These are phyloP conservation scores for Nothobranchius kuhntae DNA, from an alignment of 2,113 vertebrate genomes.

Conservation along the genomic window DNA sequence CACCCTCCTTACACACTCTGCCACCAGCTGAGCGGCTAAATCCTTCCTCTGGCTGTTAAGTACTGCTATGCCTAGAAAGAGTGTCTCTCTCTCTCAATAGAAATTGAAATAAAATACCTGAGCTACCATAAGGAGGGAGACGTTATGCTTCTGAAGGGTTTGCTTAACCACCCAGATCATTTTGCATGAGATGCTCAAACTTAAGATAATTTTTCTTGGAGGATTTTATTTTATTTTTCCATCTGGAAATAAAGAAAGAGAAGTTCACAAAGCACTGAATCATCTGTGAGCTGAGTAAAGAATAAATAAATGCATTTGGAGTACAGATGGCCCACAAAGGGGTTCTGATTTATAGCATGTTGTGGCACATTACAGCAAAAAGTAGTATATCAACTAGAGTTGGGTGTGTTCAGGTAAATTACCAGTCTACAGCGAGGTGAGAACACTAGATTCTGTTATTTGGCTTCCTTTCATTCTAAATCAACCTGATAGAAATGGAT, in stretches of 20 bases:
- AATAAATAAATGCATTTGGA: constrained; percentile 65
- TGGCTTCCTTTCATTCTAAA: constrained; percentile 54
- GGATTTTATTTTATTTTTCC: constrained; percentile 25
- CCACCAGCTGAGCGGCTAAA: constrained; percentile 58
- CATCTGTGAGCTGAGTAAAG: constrained; percentile 40
- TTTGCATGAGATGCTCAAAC: constrained; percentile 41
- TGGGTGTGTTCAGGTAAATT: constrained; percentile 62
- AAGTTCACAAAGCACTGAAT: constrained; percentile 53
- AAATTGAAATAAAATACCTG: constrained; percentile 37
- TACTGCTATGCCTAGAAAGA: constrained; percentile 44
- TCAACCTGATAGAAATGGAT: constrained; percentile 62
- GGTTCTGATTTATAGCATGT: constrained; percentile 75
- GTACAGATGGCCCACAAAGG: constrained; percentile 66
- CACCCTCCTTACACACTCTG: constrained; percentile 4
- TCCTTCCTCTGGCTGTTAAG: constrained; percentile 45
- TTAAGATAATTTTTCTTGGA: constrained; percentile 44
- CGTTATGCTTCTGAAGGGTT: constrained; percentile 21
- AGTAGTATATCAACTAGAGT: constrained; percentile 70
- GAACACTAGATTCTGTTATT: constrained; percentile 50
- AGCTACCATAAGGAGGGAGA: constrained; percentile 26
- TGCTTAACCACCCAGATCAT: constrained; percentile 40
- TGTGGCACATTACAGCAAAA: constrained; percentile 61
- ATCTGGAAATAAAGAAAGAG: constrained; percentile 21
- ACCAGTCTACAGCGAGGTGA: constrained; percentile 24
- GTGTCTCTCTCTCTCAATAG: constrained; percentile 27